Conservation (phyloP, 2,113 vertebrate species). For the Forbesichthys agassizii region DNA sequence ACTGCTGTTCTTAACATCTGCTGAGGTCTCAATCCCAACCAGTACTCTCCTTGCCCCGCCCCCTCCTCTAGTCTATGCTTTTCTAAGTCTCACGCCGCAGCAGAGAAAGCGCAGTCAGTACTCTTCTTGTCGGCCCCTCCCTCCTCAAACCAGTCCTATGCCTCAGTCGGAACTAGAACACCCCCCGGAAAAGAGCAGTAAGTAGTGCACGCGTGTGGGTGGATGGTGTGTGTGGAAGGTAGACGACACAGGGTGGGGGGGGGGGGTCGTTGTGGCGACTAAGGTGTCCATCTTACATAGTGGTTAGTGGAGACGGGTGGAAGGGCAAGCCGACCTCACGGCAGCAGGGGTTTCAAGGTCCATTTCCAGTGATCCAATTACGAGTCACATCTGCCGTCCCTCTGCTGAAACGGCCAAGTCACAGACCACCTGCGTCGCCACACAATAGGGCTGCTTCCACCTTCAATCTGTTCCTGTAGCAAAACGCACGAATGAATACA, state of each 20-base stretch:
- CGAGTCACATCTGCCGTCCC: constrained; percentile 58
- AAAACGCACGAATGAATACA: constrained; percentile 8
- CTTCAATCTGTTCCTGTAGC: constrained; percentile 62
- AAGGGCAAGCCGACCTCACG: constrained; percentile 33
- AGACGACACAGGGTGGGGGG: neutral
- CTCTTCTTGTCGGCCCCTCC: neutral
- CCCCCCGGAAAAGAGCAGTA: constrained; percentile 23
- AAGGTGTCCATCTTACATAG: constrained; percentile 39
- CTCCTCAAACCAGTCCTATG: constrained; percentile 17
- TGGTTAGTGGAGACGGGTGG: neutral
- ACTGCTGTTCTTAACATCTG: constrained; percentile 1
- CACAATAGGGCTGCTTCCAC: constrained; percentile 24
- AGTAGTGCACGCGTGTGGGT: constrained; percentile 1
- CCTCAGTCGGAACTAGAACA: constrained; percentile 35
- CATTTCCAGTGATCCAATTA: constrained; percentile 67
- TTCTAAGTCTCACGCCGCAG: constrained; percentile 3
- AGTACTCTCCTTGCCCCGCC: neutral
- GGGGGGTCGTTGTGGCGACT: constrained; percentile 2
- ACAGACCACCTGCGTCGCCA: constrained; percentile 57
- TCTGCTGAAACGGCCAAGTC: constrained; percentile 34
- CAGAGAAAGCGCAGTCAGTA: constrained; percentile 9
- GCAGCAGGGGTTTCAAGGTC: constrained; percentile 33
- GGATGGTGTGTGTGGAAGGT: neutral
- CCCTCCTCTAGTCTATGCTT: neutral
- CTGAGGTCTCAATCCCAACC: neutral